phyloP scores from a whole-genome alignment of 2,113 vertebrate genomes.

The Cinclus cinclus region DNA sequence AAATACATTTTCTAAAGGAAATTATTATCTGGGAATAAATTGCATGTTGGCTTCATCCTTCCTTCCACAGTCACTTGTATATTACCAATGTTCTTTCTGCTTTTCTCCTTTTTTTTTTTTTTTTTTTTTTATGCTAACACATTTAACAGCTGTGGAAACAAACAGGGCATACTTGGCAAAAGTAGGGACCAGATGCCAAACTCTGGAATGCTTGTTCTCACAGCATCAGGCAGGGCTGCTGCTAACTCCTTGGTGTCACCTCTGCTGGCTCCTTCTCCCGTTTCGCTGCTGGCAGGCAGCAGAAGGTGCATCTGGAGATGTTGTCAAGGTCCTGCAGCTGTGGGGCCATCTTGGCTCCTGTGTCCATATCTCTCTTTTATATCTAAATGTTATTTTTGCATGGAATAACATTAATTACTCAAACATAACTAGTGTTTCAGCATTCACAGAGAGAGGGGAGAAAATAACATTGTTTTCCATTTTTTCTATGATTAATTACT shows the following conservation, averaged over 20 bases:
- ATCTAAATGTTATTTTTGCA: constrained; percentile 24
- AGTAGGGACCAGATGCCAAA: constrained; percentile 72
- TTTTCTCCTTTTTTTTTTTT: neutral
- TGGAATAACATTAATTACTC: neutral
- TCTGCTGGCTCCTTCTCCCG: constrained; percentile 50
- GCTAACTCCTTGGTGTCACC: constrained; percentile 68
- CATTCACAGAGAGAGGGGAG: accelerated
- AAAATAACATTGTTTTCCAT: neutral
- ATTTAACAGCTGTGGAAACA: constrained; percentile 78
- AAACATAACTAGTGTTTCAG: neutral
- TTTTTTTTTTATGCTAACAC: constrained; percentile 48
- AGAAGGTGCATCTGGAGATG: constrained; percentile 64
- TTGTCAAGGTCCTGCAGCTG: constrained; percentile 47
- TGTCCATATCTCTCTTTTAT: neutral
- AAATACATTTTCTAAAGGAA: constrained; percentile 54
- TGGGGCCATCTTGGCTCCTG: neutral
- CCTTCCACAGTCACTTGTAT: constrained; percentile 6
- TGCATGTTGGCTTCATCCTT: constrained; percentile 40
- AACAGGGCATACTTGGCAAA: constrained; percentile 76
- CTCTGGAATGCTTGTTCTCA: constrained; percentile 51
- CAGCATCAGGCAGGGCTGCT: constrained; percentile 22
- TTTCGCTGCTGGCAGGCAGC: constrained; percentile 39
- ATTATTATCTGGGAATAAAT: constrained; percentile 61
- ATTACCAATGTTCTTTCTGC: constrained; percentile 29
- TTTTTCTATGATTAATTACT: neutral